phyloP scores from a whole-genome alignment of 2,113 vertebrate species.

The Struthidea cinerea region DNA sequence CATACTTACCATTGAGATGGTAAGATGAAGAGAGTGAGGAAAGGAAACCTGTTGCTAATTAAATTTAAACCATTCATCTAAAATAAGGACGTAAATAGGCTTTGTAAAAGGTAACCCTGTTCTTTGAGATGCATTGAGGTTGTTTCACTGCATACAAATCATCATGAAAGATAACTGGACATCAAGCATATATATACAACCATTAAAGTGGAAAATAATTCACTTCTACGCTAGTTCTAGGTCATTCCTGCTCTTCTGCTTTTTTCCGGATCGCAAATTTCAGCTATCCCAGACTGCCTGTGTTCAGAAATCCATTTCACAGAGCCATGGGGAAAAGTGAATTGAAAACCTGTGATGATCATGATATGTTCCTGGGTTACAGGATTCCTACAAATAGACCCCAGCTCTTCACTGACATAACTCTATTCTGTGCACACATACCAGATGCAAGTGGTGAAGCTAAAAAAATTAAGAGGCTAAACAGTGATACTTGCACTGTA shows the following conservation, averaged over 20 bases:
- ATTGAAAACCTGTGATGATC: neutral
- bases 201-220: neutral
- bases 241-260: neutral
- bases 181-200: neutral
- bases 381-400: neutral
- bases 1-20: neutral
- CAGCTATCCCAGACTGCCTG: neutral
- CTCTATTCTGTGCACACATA: neutral
- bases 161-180: neutral
- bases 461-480: neutral
- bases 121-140: neutral
- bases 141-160: neutral
- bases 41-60: neutral
- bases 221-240: neutral
- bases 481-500: neutral
- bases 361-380: neutral
- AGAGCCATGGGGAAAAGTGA: neutral
- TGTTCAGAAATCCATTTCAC: neutral
- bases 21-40: neutral
- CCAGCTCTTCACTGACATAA: neutral
- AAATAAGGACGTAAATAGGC: neutral
- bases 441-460: neutral
- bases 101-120: neutral
- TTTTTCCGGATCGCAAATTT: neutral
- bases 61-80: neutral